A percentile compares a stretch with the other conserved stretches of the same genome.
Conservation (phyloP, 1,140 invertebrate genomes). For the Aphidius gifuensis region DNA sequence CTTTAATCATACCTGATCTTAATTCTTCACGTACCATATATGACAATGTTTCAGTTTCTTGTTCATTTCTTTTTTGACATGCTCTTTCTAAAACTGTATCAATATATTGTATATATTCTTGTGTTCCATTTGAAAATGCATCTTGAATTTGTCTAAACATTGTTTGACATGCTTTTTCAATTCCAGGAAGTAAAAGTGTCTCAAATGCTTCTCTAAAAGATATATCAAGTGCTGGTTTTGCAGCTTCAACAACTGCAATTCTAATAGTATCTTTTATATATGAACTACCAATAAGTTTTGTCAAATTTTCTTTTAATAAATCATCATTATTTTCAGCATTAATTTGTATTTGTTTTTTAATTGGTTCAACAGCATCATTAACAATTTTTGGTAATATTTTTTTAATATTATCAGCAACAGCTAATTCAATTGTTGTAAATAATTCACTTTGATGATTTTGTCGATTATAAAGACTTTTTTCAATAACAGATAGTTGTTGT, state of each 20-base stretch:
- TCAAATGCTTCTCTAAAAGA: constrained; percentile 74
- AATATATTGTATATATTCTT: constrained; percentile 63
- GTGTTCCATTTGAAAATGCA: constrained; percentile 78
- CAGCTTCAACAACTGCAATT: constrained; percentile 62
- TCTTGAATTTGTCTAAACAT: constrained; percentile 88
- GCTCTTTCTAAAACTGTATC: constrained; percentile 43
- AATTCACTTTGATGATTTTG: constrained; percentile 53
- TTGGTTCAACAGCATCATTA: constrained; percentile 65
- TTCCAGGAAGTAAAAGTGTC: constrained; percentile 72
- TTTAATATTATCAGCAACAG: constrained; percentile 65
- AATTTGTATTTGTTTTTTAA: constrained; percentile 69
- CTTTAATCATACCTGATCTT: constrained; percentile 43
- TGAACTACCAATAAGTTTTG: constrained; percentile 72
- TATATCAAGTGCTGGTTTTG: constrained; percentile 65
- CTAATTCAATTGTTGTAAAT: constrained; percentile 63
- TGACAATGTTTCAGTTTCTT: constrained; percentile 39
- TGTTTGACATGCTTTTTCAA: constrained; percentile 79
- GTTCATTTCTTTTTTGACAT: constrained; percentile 43
- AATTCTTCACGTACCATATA: constrained; percentile 43
- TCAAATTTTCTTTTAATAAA: constrained; percentile 74
- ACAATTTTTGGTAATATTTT: constrained; percentile 62
- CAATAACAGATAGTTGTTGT: constrained; percentile 46
- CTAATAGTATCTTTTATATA: constrained; percentile 73
- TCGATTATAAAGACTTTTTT: constrained; percentile 54
- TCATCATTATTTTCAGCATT: constrained; percentile 75